Evolutionary conservation across 2,888 invertebrate species (phyloP).

Genomic region (Thymelicus acteon): DNA sequence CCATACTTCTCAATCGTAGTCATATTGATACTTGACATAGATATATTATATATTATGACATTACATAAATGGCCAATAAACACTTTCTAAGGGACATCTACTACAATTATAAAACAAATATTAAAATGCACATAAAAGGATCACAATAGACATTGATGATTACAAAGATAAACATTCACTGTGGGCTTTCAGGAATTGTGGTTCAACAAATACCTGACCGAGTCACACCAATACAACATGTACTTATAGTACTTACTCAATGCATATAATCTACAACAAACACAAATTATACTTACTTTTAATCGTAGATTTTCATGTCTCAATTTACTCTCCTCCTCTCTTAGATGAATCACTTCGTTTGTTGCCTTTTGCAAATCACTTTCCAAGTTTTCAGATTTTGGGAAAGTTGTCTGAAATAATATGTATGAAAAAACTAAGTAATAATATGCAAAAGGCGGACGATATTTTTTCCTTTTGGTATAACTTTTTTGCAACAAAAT

Average conservation of each 20-base stretch:
- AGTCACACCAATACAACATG: conserved; percentile 36
- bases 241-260: conserved; percentile 14
- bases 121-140: conserved; percentile 33
- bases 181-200: conserved; percentile 35
- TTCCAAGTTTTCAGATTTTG: conserved; percentile 73
- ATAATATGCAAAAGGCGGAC: conserved; percentile 33
- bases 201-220: conserved; percentile 35
- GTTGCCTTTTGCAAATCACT: conserved; percentile 87
- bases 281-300: conserved; percentile 85
- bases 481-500: conserved; percentile 32
- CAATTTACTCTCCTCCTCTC: conserved; percentile 91
- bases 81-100: conserved; percentile 23
- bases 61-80: conserved; percentile 11
- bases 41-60: background rate
- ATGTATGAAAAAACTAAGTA: conserved; percentile 30
- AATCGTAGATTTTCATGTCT: conserved; percentile 94
- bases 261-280: conserved; percentile 21
- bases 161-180: conserved; percentile 28
- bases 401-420: conserved; percentile 66
- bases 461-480: conserved; percentile 12
- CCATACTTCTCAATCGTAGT: too few species aligned
- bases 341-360: conserved; percentile 90
- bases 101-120: conserved; percentile 26
- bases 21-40: background rate
- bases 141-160: conserved; percentile 24